phyloP scores from a whole-genome alignment of 92 coral and sea anemone species.

The Porites divaricata region DNA sequence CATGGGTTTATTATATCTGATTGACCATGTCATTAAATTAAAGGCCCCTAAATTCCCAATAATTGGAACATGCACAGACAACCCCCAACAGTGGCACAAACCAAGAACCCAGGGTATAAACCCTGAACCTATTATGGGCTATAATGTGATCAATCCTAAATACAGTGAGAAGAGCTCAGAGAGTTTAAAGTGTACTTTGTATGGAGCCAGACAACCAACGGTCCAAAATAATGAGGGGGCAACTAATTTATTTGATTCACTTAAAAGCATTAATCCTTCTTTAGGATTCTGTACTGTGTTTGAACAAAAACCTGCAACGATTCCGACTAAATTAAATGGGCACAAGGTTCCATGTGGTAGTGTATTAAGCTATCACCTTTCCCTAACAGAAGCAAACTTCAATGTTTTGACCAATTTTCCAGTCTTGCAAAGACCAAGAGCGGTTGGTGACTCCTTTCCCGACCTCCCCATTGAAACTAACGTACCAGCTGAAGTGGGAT shows the following conservation, averaged over 20 bases:
- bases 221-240: slow-evolving; percentile 57
- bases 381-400: slow-evolving; percentile 64
- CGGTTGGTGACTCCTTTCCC: slow-evolving; percentile 50
- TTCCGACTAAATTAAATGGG: slow-evolving; percentile 47
- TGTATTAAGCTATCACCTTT: slow-evolving; percentile 62
- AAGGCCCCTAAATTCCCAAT: slow-evolving; percentile 56
- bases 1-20: slow-evolving; percentile 66
- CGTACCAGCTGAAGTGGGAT: slow-evolving; percentile 35
- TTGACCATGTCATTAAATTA: slow-evolving; percentile 64
- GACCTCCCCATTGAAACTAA: slow-evolving; percentile 26
- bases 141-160: slow-evolving; percentile 52
- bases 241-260: slow-evolving; percentile 13
- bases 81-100: slow-evolving; percentile 81
- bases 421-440: slow-evolving; percentile 22
- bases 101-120: slow-evolving; percentile 71
- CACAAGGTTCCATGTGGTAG: slow-evolving; percentile 58
- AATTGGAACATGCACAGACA: slow-evolving; percentile 75
- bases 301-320: slow-evolving; percentile 39
- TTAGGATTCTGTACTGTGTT: slow-evolving; percentile 16
- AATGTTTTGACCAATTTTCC: slow-evolving; percentile 39
- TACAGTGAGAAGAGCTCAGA: slow-evolving; percentile 47
- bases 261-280: slow-evolving; percentile 54
- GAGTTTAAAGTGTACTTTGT: slow-evolving; percentile 65
- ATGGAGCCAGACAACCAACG: slow-evolving; percentile 63
- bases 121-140: slow-evolving; percentile 71